A percentile compares a stretch with the other conserved stretches of the same genome.
Conservation (phyloP, 2,797 vertebrate species). For the Hydrolagus colliei region DNA sequence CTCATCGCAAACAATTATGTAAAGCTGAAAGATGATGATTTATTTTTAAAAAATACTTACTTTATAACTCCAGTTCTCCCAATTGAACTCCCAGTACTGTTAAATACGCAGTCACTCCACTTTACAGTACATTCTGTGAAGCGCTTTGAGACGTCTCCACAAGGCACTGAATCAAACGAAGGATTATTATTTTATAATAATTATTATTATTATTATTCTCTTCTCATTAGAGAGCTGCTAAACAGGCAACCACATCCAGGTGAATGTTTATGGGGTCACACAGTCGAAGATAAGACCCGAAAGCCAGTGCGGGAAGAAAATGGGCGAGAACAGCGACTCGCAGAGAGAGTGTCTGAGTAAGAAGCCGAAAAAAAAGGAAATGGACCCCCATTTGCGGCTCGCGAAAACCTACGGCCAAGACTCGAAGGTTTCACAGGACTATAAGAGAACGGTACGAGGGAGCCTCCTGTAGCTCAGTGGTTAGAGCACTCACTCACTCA, state of each 20-base stretch:
- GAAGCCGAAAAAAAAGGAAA: constrained; percentile 67
- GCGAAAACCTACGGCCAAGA: constrained; percentile 71
- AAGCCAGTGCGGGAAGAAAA: constrained; percentile 52
- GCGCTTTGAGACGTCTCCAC: not conserved
- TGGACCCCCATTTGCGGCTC: constrained; percentile 61
- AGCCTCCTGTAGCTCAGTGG: no score
- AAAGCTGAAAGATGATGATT: no score
- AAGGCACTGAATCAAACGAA: not conserved
- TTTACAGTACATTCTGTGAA: not conserved
- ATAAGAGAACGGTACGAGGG: constrained; percentile 62
- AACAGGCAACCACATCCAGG: constrained; percentile 85
- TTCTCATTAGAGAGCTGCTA: constrained; percentile 71
- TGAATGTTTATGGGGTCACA: constrained; percentile 79
- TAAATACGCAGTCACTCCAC: no score
- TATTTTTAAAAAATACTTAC: no score
- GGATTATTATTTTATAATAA: not conserved
- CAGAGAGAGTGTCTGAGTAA: constrained; percentile 53
- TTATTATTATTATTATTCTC: not conserved
- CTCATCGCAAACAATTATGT: constrained; percentile 28
- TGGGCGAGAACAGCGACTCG: constrained; percentile 33
- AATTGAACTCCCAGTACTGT: no score
- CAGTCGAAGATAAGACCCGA: constrained; percentile 26
- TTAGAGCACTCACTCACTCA: no score
- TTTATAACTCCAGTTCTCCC: no score
- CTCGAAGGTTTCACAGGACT: constrained; percentile 61